Percentiles rank a stretch among this genome's conserved stretches.
phyloP scores from a whole-genome alignment of 2,797 vertebrate species.

The Astyanax mexicanus region DNA sequence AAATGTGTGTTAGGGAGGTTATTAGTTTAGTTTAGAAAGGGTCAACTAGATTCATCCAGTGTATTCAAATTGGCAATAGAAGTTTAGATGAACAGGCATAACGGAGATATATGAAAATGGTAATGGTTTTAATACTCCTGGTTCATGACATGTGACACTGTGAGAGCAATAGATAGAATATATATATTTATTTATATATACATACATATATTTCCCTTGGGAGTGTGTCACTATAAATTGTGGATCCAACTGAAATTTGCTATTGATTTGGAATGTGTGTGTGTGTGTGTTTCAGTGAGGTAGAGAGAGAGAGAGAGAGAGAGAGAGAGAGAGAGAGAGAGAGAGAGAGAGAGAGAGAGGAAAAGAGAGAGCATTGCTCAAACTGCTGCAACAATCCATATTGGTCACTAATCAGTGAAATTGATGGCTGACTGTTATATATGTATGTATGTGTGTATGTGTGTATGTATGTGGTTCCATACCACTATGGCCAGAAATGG shows the following conservation, averaged over 20 bases:
- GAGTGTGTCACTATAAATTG: constrained; percentile 5
- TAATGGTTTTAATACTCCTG: neutral
- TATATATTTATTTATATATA: constrained; percentile 51
- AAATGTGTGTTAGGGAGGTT: neutral
- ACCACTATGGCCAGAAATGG: neutral
- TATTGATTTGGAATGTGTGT: constrained; percentile 24
- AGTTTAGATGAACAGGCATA: neutral
- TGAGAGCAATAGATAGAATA: neutral
- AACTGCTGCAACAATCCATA: neutral
- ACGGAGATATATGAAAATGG: neutral
- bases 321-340: neutral
- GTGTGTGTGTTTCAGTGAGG: constrained; percentile 2
- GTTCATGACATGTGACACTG: neutral
- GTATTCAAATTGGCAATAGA: neutral
- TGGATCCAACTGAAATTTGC: neutral
- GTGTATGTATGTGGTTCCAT: neutral
- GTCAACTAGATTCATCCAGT: neutral
- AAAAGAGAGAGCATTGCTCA: neutral
- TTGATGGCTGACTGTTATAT: neutral
- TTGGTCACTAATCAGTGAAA: neutral
- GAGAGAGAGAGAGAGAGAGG: neutral
- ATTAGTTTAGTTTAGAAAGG: neutral
- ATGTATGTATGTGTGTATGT: neutral
- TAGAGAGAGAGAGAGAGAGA: neutral
- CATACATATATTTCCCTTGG: constrained; percentile 39